phyloP scores from a whole-genome alignment of 2,113 vertebrate genomes.

The Solenodon paradoxus region DNA sequence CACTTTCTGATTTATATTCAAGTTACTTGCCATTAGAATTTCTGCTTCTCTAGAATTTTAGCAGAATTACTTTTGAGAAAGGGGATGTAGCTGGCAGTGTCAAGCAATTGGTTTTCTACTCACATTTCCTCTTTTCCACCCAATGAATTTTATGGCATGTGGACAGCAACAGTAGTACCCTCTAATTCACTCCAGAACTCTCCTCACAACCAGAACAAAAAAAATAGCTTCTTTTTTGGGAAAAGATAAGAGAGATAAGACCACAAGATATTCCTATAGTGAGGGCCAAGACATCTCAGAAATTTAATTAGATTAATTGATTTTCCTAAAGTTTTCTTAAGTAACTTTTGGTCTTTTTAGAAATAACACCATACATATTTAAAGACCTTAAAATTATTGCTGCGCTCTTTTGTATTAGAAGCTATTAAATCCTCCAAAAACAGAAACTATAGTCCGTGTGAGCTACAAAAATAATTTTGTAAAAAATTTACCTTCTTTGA shows the following conservation, averaged over 20 bases:
- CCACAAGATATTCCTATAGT: background rate
- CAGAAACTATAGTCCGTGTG: background rate
- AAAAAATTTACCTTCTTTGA: background rate
- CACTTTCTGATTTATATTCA: slow-evolving; percentile 20
- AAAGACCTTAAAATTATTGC: background rate
- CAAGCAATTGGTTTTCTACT: slow-evolving; percentile 51
- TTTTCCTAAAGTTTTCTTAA: background rate
- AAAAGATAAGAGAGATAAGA: background rate
- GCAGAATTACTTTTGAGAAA: slow-evolving; percentile 35
- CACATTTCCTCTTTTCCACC: slow-evolving; percentile 53
- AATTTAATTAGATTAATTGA: background rate
- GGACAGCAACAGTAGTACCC: slow-evolving; percentile 36
- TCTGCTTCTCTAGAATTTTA: slow-evolving; percentile 11
- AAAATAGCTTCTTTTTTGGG: background rate
- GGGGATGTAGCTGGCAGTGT: background rate
- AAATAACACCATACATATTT: background rate
- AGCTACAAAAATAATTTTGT: background rate
- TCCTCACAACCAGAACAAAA: slow-evolving; percentile 37
- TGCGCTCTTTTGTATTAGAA: background rate
- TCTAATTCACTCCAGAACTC: slow-evolving; percentile 47
- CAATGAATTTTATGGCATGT: slow-evolving; percentile 50
- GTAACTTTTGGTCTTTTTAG: background rate
- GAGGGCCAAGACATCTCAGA: background rate
- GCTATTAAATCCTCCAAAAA: background rate
- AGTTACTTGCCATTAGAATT: background rate